A percentile compares a stretch with the other conserved stretches of the same genome.
These are phyloP conservation scores for Misgurnus mizolepis DNA, from an alignment of 2,113 vertebrate genomes.

Conservation along the genomic window DNA sequence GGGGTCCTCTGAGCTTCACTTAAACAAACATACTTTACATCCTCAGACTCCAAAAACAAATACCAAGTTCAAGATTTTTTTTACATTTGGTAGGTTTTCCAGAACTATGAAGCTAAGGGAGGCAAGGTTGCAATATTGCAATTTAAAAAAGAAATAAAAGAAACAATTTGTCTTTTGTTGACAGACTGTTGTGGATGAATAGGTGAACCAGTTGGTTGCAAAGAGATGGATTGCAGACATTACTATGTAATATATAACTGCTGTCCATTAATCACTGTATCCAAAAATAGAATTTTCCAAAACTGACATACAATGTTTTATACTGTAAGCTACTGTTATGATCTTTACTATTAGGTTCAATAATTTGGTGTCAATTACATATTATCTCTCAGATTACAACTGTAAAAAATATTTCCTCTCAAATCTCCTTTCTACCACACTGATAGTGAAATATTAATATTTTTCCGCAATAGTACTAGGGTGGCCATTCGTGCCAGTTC, in stretches of 20 bases:
- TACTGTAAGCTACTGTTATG: no score
- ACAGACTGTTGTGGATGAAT: slow-evolving; percentile 1
- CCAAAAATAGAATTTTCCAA: neutral
- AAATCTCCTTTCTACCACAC: neutral
- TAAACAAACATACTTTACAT: neutral
- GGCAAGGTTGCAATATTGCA: neutral
- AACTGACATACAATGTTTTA: neutral
- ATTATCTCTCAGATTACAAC: neutral
- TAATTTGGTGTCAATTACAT: neutral
- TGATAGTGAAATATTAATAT: no score
- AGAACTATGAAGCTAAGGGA: no score
- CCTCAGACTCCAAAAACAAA: neutral
- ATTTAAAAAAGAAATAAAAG: neutral
- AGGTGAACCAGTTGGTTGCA: neutral
- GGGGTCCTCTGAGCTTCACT: no score
- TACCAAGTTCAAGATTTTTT: no score
- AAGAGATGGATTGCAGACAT: slow-evolving; percentile 28
- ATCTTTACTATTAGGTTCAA: slow-evolving; percentile 11
- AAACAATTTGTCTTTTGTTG: neutral
- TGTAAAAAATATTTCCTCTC: neutral
- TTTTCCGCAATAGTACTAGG: neutral
- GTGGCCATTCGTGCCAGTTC: no score
- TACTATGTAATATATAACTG: neutral
- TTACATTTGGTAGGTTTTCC: no score
- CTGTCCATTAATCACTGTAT: slow-evolving; percentile 24